Percentiles rank a stretch among this genome's conserved stretches.
Evolutionary conservation across 2,797 vertebrate species (phyloP).

Genomic region (Anguilla obscura): DNA sequence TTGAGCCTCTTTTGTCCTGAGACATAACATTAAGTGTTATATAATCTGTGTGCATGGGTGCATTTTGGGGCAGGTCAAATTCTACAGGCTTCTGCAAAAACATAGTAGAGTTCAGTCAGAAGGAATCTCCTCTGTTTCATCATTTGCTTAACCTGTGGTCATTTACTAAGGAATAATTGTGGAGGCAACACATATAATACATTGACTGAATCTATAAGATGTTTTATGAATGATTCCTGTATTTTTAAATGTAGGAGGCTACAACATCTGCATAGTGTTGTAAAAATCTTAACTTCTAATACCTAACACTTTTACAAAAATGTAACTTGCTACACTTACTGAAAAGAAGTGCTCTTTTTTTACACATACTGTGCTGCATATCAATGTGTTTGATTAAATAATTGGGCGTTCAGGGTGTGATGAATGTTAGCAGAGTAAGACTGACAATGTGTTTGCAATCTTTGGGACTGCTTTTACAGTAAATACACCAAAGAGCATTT

Average conservation of each 20-base stretch:
- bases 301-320: slow-evolving; percentile 1
- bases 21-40: background rate
- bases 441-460: background rate
- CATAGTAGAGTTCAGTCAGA: background rate
- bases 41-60: background rate
- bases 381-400: background rate
- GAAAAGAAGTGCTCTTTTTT: background rate
- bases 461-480: slow-evolving; percentile 30
- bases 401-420: background rate
- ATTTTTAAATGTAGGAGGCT: background rate
- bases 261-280: background rate
- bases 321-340: background rate
- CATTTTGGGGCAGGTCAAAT: background rate
- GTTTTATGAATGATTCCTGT: background rate
- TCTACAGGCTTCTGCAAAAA: background rate
- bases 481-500: slow-evolving; percentile 52
- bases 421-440: background rate
- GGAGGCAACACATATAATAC: background rate
- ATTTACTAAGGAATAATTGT: background rate
- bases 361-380: background rate
- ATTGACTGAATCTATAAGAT: background rate
- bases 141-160: background rate
- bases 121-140: background rate
- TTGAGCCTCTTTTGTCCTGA: background rate
- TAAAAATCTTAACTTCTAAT: background rate